These are phyloP conservation scores for Clarias platycephalus DNA, from an alignment of 2,797 vertebrate genomes.

Conservation along the genomic window DNA sequence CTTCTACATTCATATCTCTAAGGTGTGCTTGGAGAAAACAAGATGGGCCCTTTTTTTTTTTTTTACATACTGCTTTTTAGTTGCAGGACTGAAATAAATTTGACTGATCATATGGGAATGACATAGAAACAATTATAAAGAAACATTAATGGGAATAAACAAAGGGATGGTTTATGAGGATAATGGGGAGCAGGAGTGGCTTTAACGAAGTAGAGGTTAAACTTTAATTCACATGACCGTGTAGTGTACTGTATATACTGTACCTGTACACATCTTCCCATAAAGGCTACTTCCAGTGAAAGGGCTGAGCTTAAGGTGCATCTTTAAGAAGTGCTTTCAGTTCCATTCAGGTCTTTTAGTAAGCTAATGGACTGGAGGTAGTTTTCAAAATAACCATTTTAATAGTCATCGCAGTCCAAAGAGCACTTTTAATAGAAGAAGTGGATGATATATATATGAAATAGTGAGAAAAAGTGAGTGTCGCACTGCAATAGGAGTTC, in stretches of 20 bases:
- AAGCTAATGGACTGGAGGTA: not conserved
- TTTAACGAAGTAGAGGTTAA: not conserved
- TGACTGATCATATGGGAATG: conserved; percentile 4
- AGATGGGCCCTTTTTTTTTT: not conserved
- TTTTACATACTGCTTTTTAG: conserved; percentile 9
- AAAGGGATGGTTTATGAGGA: not conserved
- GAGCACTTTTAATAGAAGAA: not conserved
- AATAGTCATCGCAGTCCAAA: not conserved
- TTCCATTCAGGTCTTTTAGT: not conserved
- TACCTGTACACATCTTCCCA: not conserved
- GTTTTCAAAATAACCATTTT: not conserved
- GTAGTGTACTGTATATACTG: not conserved
- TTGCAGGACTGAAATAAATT: not conserved
- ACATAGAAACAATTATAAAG: conserved; percentile 14
- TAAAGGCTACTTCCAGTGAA: not conserved
- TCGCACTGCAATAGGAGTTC: not conserved
- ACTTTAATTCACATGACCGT: not conserved
- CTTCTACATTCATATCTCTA: not conserved
- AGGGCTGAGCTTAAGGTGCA: too few relatives aligned
- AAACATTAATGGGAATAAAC: not conserved
- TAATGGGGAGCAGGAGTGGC: not conserved
- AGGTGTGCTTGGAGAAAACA: not conserved
- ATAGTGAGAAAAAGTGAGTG: not conserved
- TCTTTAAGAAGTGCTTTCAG: not conserved
- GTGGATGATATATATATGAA: not conserved